A percentile compares a stretch with the other conserved stretches of the same genome.
Conservation (phyloP, 92 coral and sea anemone species). For the Epizoanthus scotinus region DNA sequence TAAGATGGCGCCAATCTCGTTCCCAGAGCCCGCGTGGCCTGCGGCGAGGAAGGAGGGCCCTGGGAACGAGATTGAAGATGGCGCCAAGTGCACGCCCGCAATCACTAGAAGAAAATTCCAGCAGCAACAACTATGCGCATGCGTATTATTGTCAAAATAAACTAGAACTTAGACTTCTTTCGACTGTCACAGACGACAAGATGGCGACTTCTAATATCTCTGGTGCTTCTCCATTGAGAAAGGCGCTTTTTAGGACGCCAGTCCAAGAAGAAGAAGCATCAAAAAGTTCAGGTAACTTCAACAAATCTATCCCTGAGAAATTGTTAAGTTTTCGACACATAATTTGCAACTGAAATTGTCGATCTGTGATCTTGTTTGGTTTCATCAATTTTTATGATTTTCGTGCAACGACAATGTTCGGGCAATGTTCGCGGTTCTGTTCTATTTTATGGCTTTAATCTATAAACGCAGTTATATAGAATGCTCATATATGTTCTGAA, state of each 20-base stretch:
- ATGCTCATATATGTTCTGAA: too few species aligned
- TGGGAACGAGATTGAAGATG: too few species aligned
- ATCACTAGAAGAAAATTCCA: not conserved
- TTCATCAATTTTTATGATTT: not conserved
- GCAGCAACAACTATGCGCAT: slow-evolving; percentile 13
- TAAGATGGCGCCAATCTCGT: slow-evolving; percentile 90
- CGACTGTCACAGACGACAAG: slow-evolving; percentile 30
- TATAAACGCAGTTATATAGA: too few species aligned
- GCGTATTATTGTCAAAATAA: not conserved
- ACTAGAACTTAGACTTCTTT: not conserved
- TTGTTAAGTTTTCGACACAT: not conserved
- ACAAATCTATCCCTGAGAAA: not conserved
- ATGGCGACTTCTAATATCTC: slow-evolving; percentile 82
- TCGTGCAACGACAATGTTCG: not conserved
- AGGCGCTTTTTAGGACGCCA: slow-evolving; percentile 92
- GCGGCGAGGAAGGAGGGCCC: too few species aligned
- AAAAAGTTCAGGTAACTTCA: slow-evolving; percentile 67
- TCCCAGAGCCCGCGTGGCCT: too few species aligned
- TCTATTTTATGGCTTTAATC: not conserved
- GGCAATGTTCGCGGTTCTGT: not conserved
- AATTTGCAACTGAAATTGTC: not conserved
- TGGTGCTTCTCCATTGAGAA: slow-evolving; percentile 59
- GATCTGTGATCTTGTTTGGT: slow-evolving; percentile 11
- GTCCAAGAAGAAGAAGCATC: slow-evolving; percentile 48
- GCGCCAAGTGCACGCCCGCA: slow-evolving; percentile 59